These are phyloP conservation scores for Drosophila rufa DNA, from an alignment of 1,140 invertebrate genomes.

Conservation along the genomic window DNA sequence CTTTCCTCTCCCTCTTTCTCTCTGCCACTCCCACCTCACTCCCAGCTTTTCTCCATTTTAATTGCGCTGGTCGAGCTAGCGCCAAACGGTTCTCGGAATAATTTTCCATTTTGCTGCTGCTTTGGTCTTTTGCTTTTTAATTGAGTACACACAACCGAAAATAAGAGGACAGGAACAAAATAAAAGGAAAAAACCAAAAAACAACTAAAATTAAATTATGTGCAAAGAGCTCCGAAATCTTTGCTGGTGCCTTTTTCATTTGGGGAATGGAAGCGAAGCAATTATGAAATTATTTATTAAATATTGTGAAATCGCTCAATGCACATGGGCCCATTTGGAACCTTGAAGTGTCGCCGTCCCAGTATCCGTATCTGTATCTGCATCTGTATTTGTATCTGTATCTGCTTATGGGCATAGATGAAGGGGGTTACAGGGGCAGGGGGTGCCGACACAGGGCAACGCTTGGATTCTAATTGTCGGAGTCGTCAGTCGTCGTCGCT, in stretches of 20 bases:
- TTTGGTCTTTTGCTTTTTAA: constrained; percentile 77
- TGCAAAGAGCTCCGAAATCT: constrained; percentile 60
- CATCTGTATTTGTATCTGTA: constrained; percentile 17
- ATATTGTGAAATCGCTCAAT: constrained; percentile 77
- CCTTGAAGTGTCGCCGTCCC: constrained; percentile 65
- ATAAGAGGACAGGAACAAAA: constrained; percentile 12
- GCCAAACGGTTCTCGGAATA: constrained; percentile 77
- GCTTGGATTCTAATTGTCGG: constrained; percentile 76
- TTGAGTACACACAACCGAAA: constrained; percentile 71
- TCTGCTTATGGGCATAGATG: constrained; percentile 30
- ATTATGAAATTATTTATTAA: constrained; percentile 84
- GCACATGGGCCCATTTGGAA: constrained; percentile 62
- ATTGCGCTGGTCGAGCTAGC: constrained; percentile 65
- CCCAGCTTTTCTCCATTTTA: constrained; percentile 54
- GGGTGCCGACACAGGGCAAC: constrained; percentile 18
- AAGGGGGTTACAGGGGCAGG: neutral
- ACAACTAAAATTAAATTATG: constrained; percentile 78
- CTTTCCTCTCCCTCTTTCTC: neutral
- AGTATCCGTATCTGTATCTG: constrained; percentile 37
- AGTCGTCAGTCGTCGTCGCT: constrained; percentile 50
- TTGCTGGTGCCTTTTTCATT: constrained; percentile 42
- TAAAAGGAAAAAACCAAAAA: constrained; percentile 9
- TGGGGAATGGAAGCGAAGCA: constrained; percentile 53
- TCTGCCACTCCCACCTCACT: neutral
- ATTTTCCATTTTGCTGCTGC: constrained; percentile 71